A percentile compares a stretch with the other conserved stretches of the same genome.
Evolutionary conservation across 2,113 vertebrate species (phyloP).

Genomic region (Mormyrus lacerda): DNA sequence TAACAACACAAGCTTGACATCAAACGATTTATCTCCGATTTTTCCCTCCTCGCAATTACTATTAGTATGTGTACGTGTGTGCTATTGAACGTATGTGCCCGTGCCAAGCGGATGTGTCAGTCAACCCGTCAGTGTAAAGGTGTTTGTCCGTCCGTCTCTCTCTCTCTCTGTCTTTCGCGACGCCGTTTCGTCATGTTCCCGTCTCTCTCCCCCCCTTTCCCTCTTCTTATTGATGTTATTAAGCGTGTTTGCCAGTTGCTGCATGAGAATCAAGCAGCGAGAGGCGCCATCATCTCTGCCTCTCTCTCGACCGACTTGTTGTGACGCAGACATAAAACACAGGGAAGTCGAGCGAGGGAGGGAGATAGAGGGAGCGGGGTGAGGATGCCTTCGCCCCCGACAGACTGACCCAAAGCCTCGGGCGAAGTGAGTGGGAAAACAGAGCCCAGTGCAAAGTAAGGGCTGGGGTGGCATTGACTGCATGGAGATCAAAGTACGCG

Average conservation of each 20-base stretch:
- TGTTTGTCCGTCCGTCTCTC: slow-evolving; percentile 50
- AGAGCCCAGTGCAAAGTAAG: not conserved
- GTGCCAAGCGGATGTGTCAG: slow-evolving; percentile 52
- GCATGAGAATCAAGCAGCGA: slow-evolving; percentile 58
- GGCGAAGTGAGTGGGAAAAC: not conserved
- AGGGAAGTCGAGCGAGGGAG: slow-evolving; percentile 49
- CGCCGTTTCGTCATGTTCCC: slow-evolving; percentile 62
- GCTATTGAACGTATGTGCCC: slow-evolving; percentile 48
- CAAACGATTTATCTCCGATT: slow-evolving; percentile 50
- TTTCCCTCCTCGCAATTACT: slow-evolving; percentile 50
- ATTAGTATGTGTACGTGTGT: slow-evolving; percentile 34
- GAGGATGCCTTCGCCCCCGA: slow-evolving; percentile 48
- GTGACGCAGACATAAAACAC: slow-evolving; percentile 78
- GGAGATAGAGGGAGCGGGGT: slow-evolving; percentile 30
- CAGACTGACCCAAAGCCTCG: slow-evolving; percentile 49
- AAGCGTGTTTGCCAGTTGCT: slow-evolving; percentile 52
- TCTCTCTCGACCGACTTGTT: slow-evolving; percentile 64
- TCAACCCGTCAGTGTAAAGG: slow-evolving; percentile 53
- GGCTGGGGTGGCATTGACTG: not conserved
- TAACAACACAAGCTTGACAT: slow-evolving; percentile 53
- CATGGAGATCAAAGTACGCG: not conserved
- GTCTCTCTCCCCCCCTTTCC: slow-evolving; percentile 34
- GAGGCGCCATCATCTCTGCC: slow-evolving; percentile 68
- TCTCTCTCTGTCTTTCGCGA: slow-evolving; percentile 54
- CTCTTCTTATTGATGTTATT: slow-evolving; percentile 49